Evolutionary conservation across 1,140 invertebrate species (phyloP), one percentile per base, ranked within the genome.

Genomic region (Tigriopus japonicus): DNA sequence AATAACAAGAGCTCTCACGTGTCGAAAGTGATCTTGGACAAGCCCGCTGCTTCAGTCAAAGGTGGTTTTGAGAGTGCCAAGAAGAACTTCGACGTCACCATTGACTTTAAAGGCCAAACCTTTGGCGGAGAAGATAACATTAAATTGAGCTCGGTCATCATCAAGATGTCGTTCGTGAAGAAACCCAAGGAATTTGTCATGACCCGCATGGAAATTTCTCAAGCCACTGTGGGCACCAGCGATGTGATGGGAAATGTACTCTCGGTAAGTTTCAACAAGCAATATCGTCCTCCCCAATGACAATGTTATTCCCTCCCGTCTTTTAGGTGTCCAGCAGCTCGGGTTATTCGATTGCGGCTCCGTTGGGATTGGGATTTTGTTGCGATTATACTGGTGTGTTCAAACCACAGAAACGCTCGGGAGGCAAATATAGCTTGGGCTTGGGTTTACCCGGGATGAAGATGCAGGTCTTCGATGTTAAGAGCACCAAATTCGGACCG

Each of bases 381-480:
- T 52, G 42, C 42, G 21, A 58, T 60, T 15, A 60, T 54, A 21
- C 58, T 2, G 58, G 58, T 9, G 51, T 60, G 58, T 60, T 60
- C 51, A 15, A 17, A 13, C 58, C 14, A n/a, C 1, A 61, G 53
- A 14, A 9, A 9, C n/a, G 40, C 7, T 6, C 21, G 40, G 21
- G n/a, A 6, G 15, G 21, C n/a, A 21, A 54, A 15, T 58, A 58
- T 42, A 58, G 28, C 15, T 49, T 51, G 15, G 59, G 51, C 7
- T 14, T 61, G 14, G 53, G 24, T 13, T 42, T 61, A 2, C 59
- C 59, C 21, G 52, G 52, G 17, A 5, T 61, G 17, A 14, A 61
- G 35, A 49, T 61, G n/a, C 59, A 61, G 35, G 59, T 61, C 6
- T 61, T 56, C 35, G 35, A 61, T 13, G 45, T 17, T 10, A 49